phyloP scores from a whole-genome alignment of 2,113 vertebrate genomes.

The Gasterosteus nipponicus region DNA sequence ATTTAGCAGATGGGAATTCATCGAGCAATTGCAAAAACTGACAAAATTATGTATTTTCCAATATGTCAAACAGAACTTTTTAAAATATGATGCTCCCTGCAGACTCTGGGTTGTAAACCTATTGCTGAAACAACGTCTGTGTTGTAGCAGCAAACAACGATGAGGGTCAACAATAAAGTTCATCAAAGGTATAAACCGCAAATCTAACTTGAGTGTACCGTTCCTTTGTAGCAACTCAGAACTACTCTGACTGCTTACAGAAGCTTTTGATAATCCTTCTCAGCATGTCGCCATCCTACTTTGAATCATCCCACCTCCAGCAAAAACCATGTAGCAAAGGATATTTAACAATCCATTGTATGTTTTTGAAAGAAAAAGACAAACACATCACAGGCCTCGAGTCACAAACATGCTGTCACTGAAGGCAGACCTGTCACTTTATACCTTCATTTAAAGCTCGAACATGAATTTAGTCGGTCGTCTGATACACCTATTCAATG shows the following conservation, averaged over 20 bases:
- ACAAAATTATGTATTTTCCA: background rate
- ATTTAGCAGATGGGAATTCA: background rate
- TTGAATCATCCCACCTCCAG: constrained; percentile 35
- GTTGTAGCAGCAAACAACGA: constrained; percentile 26
- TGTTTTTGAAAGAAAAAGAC: constrained; percentile 10
- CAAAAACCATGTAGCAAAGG: constrained; percentile 10
- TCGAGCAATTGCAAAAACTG: background rate
- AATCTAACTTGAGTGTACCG: constrained; percentile 4
- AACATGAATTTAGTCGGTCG: constrained; percentile 55
- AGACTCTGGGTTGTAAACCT: constrained; percentile 6
- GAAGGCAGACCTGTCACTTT: constrained; percentile 47
- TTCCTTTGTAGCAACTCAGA: background rate
- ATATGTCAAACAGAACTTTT: background rate
- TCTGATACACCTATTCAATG: constrained; percentile 45
- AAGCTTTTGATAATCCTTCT: constrained; percentile 56
- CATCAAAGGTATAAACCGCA: constrained; percentile 33
- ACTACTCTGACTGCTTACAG: constrained; percentile 6
- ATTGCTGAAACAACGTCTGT: constrained; percentile 8
- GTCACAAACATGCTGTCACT: constrained; percentile 52
- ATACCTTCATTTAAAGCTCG: constrained; percentile 41
- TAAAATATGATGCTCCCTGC: constrained; percentile 20
- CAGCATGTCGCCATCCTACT: constrained; percentile 48
- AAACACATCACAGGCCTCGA: constrained; percentile 37
- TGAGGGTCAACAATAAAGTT: constrained; percentile 11
- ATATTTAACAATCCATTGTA: constrained; percentile 45